A percentile compares a stretch with the other conserved stretches of the same genome.
Conservation (phyloP, 2,113 vertebrate genomes). For the Rhinolophus ferrumequinum region DNA sequence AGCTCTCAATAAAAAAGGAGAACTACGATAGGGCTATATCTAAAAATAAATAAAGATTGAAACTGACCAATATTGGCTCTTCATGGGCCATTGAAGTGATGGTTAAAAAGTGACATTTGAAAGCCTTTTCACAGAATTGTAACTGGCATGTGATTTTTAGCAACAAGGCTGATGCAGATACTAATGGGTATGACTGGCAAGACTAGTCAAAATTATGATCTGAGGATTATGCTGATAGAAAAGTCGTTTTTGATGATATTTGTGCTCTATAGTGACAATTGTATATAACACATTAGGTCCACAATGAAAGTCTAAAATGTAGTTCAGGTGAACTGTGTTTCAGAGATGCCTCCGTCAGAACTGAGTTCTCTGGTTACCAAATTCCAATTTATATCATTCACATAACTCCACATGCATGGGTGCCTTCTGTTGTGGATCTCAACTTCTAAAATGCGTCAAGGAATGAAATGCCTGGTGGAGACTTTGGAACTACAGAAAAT, state of each 20-base stretch:
- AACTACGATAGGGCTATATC: not conserved
- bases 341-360: not conserved
- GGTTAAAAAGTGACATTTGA: not conserved
- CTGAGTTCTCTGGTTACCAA: not conserved
- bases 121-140: not conserved
- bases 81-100: not conserved
- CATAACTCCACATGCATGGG: not conserved
- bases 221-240: not conserved
- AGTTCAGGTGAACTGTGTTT: not conserved
- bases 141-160: not conserved
- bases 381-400: not conserved
- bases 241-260: not conserved
- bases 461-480: not conserved
- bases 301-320: not conserved
- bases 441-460: not conserved
- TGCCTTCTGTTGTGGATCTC: not conserved
- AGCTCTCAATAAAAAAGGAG: slow-evolving; percentile 65
- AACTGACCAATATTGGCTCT: slow-evolving; percentile 37
- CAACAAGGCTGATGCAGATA: not conserved
- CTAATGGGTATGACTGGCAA: not conserved
- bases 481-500: not conserved
- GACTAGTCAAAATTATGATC: not conserved
- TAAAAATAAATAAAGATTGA: not conserved
- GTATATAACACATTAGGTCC: not conserved
- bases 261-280: not conserved